Evolutionary conservation across 2,888 invertebrate genomes (phyloP).

Genomic region (Gasteruption jaculator): DNA sequence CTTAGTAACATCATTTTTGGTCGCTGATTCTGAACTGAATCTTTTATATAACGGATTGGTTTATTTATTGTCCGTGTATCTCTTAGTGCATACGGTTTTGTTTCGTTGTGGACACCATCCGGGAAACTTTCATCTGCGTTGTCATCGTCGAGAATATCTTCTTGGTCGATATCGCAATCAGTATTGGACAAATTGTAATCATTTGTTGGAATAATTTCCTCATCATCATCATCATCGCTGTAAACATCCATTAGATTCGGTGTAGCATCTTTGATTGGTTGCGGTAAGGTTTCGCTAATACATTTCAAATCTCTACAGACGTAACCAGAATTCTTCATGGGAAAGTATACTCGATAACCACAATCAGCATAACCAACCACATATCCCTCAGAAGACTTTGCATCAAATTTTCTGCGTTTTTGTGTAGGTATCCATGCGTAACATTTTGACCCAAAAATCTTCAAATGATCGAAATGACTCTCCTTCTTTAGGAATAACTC

Average conservation of each 20-base stretch:
- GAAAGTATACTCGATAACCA: slow-evolving; percentile 9
- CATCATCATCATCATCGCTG: neutral
- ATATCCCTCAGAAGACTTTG: slow-evolving; percentile 7
- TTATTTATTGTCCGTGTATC: neutral
- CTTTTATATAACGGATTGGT: slow-evolving; percentile 3
- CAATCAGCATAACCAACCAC: slow-evolving; percentile 8
- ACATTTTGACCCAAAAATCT: slow-evolving; percentile 10
- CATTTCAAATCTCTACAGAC: slow-evolving; percentile 7
- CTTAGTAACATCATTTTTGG: slow-evolving; percentile 4
- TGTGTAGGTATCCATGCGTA: slow-evolving; percentile 6
- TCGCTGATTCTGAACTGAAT: neutral
- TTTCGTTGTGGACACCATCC: too few relatives aligned
- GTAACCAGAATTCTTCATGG: neutral
- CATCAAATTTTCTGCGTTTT: slow-evolving; percentile 10
- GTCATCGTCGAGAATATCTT: neutral
- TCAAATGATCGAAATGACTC: slow-evolving; percentile 3
- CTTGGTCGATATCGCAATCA: neutral
- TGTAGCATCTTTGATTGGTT: neutral
- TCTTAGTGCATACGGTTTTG: neutral
- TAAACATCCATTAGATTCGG: neutral
- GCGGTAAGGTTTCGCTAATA: slow-evolving; percentile 1
- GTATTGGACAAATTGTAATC: neutral
- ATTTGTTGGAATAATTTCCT: neutral
- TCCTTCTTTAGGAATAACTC: slow-evolving; percentile 6
- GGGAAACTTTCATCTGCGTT: too few relatives aligned